Evolutionary conservation across 2,888 invertebrate species (phyloP).

Genomic region (Apoda limacodes): DNA sequence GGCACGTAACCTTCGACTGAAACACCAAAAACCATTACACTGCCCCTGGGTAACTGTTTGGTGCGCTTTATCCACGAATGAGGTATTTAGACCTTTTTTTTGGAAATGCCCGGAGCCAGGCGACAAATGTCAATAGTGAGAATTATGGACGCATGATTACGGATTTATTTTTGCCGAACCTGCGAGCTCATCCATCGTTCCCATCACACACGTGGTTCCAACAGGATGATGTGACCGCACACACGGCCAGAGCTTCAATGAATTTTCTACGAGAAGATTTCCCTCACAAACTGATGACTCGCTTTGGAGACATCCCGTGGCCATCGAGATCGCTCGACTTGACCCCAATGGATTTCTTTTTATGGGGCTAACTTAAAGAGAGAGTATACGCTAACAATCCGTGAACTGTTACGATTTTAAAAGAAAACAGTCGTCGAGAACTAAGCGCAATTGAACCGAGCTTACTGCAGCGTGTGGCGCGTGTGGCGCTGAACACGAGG

Average conservation of each 20-base stretch:
- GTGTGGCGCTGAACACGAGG: too few relatives aligned
- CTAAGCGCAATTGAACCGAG: too few relatives aligned
- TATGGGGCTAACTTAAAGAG: neutral
- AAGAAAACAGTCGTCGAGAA: neutral
- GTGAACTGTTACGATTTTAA: neutral
- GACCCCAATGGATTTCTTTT: neutral
- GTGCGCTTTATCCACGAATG: slow-evolving; percentile 19
- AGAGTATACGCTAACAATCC: neutral
- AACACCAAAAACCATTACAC: slow-evolving; percentile 19
- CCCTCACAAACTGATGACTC: slow-evolving; percentile 4
- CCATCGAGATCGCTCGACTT: neutral
- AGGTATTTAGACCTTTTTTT: slow-evolving; percentile 19
- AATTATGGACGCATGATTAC: too few relatives aligned
- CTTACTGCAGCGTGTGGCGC: too few relatives aligned
- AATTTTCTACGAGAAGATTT: slow-evolving; percentile 1
- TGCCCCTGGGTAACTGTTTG: slow-evolving; percentile 21
- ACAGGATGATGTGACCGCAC: slow-evolving; percentile 13
- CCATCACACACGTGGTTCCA: too few relatives aligned
- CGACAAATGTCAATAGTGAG: too few relatives aligned
- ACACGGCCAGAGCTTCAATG: slow-evolving; percentile 9
- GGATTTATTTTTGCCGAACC: too few relatives aligned
- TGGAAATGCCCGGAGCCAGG: too few relatives aligned
- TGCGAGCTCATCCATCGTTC: too few relatives aligned
- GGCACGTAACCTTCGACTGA: slow-evolving; percentile 14
- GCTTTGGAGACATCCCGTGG: neutral